Evolutionary conservation across 2,888 invertebrate species (phyloP).

Genomic region (Tridacna crocea): DNA sequence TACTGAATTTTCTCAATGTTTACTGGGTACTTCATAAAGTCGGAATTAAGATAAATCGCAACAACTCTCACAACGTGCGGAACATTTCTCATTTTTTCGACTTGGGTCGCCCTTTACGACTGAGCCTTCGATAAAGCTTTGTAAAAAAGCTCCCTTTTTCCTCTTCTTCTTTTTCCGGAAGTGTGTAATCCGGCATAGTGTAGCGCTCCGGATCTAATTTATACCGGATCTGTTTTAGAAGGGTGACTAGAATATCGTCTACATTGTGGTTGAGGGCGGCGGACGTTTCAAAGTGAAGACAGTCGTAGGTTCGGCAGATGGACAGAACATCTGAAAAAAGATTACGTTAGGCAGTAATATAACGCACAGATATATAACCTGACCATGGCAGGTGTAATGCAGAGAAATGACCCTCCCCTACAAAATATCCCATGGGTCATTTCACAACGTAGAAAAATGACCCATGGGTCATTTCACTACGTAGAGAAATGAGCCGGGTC

Average conservation of each 20-base stretch:
- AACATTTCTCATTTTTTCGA: slow-evolving; percentile 25
- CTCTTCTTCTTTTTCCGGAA: slow-evolving; percentile 45
- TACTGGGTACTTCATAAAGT: too few species aligned
- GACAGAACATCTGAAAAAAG: slow-evolving; percentile 68
- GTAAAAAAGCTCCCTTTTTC: slow-evolving; percentile 65
- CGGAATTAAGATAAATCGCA: too few species aligned
- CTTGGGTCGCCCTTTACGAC: slow-evolving; percentile 51
- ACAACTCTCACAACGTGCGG: too few species aligned
- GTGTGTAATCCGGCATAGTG: slow-evolving; percentile 39
- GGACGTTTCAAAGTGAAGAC: slow-evolving; percentile 97
- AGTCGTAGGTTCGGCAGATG: slow-evolving; percentile 86
- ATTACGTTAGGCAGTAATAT: background rate
- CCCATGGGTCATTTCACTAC: too few species aligned
- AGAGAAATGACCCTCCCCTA: too few species aligned
- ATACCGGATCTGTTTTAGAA: slow-evolving; percentile 94
- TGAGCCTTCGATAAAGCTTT: slow-evolving; percentile 62
- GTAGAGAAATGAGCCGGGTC: too few species aligned
- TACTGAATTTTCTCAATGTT: too few species aligned
- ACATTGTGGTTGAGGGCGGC: slow-evolving; percentile 98
- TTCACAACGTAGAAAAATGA: too few species aligned
- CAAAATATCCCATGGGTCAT: too few species aligned
- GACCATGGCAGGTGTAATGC: too few species aligned
- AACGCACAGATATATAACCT: too few species aligned
- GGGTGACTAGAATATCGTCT: slow-evolving; percentile 96
- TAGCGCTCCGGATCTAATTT: slow-evolving; percentile 85